Percentiles rank a stretch among this genome's conserved stretches.
Conservation (phyloP, 1,140 invertebrate species). For the Ceratosolen fusciceps region DNA sequence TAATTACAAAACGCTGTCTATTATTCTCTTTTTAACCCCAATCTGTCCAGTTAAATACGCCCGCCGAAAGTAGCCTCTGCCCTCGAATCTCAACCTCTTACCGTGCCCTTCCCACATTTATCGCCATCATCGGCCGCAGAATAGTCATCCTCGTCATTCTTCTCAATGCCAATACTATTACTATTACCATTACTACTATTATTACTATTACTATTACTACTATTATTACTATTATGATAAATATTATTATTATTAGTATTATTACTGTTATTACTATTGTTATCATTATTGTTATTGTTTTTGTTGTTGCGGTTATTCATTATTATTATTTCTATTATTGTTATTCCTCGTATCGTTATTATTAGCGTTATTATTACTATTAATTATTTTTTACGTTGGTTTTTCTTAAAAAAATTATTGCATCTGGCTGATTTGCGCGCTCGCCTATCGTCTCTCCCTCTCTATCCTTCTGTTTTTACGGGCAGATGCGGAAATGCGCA, state of each 20-base stretch:
- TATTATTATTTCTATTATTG: conserved; percentile 27
- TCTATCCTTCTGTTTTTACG: no score
- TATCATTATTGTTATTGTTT: not conserved
- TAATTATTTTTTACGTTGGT: conserved; percentile 23
- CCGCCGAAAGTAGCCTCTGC: no score
- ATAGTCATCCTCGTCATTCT: not conserved
- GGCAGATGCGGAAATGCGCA: not conserved
- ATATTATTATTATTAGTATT: not conserved
- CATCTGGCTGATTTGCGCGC: conserved; percentile 58
- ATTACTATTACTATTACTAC: not conserved
- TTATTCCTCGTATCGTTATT: no score
- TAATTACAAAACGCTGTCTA: conserved; percentile 32
- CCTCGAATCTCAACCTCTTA: no score
- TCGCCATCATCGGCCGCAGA: no score
- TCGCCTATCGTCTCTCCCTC: not conserved
- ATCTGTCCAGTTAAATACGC: not conserved
- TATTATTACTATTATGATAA: not conserved
- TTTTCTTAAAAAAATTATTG: conserved; percentile 70
- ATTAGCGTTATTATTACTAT: no score
- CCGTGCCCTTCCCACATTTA: no score
- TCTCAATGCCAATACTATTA: not conserved
- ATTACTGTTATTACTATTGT: not conserved
- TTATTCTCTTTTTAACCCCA: not conserved
- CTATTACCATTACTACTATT: not conserved
- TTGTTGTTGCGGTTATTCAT: conserved; percentile 19